Evolutionary conservation across 1,140 invertebrate species (phyloP).

Genomic region (Daktulosphaira vitifoliae): DNA sequence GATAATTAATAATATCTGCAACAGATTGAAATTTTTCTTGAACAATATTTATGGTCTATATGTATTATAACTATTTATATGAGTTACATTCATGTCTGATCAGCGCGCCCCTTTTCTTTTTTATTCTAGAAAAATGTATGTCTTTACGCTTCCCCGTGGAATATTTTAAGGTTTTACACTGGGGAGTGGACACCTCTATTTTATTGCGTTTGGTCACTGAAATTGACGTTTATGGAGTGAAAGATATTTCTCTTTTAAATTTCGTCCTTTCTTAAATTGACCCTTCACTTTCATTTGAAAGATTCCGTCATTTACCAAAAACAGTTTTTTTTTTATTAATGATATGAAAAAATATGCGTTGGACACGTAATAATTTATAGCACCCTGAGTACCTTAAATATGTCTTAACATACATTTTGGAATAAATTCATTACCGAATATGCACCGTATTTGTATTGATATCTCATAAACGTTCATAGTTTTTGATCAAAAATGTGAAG

Average conservation of each 20-base stretch:
- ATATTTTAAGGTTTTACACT: conserved; percentile 22
- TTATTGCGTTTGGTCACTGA: conserved; percentile 28
- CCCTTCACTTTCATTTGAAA: conserved; percentile 11
- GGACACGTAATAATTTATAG: not conserved
- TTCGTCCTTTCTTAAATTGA: conserved; percentile 4
- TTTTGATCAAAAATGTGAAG: no score
- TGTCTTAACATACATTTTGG: no score
- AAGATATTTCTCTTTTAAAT: conserved; percentile 21
- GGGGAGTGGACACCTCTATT: conserved; percentile 18
- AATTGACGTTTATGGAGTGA: conserved; percentile 33
- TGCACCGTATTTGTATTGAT: no score
- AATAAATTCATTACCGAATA: no score
- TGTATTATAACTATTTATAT: no score
- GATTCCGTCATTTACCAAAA: conserved; percentile 20
- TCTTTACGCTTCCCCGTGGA: conserved; percentile 11
- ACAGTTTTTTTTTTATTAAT: conserved; percentile 19
- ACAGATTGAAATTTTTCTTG: no score
- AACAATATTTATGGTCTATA: no score
- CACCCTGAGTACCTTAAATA: no score
- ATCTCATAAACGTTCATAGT: no score
- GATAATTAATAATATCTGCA: no score
- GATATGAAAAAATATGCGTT: not conserved
- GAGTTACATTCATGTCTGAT: no score
- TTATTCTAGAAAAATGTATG: not conserved
- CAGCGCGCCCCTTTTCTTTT: no score